Conservation (phyloP, 2,113 vertebrate species). For the Noctilio leporinus region DNA sequence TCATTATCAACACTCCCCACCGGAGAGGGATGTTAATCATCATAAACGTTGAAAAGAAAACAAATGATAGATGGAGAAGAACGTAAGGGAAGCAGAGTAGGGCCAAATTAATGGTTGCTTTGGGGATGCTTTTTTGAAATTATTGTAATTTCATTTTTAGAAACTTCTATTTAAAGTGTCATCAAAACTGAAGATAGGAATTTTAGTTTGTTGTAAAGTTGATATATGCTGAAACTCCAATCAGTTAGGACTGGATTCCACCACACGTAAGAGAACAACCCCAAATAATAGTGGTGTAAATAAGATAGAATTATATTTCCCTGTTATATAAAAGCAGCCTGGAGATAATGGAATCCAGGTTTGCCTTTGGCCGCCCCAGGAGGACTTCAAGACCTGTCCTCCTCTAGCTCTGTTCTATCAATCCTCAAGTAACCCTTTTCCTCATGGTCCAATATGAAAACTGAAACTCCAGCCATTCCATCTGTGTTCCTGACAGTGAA, state of each 20-base stretch:
- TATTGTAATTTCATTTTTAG: not conserved
- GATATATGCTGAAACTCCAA: not conserved
- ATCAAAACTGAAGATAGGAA: not conserved
- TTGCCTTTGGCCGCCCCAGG: not conserved
- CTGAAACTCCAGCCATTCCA: not conserved
- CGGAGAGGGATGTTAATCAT: not conserved
- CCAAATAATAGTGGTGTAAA: not conserved
- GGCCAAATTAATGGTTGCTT: not conserved
- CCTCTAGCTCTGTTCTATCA: not conserved
- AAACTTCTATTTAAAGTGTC: not conserved
- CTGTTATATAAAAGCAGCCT: not conserved
- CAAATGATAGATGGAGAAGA: not conserved
- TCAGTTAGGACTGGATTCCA: not conserved
- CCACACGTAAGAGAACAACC: not conserved
- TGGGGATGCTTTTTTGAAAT: not conserved
- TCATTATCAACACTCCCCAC: not conserved
- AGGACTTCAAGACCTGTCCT: not conserved
- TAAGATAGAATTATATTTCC: not conserved
- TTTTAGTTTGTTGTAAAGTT: not conserved
- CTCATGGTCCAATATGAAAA: not conserved
- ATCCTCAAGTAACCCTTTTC: not conserved
- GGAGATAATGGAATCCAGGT: not conserved
- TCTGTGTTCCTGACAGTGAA: not conserved
- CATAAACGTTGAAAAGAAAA: not conserved
- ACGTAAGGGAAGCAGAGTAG: not conserved